Percentiles rank a stretch among this genome's conserved stretches.
Conservation (phyloP, 2,888 invertebrate genomes). For the Pimpla rufipes region DNA sequence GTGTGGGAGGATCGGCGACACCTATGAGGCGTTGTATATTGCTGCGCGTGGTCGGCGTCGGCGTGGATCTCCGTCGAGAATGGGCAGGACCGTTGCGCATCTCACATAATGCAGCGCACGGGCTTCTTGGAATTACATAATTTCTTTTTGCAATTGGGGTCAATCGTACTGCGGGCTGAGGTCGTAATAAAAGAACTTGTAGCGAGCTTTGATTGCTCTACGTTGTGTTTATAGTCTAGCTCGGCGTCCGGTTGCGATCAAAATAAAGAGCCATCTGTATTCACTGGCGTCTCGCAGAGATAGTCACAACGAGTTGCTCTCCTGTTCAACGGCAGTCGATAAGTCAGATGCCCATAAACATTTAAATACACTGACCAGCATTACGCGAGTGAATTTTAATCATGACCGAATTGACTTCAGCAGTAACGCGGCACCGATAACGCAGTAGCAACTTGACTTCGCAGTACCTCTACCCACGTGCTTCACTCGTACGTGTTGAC, state of each 20-base stretch:
- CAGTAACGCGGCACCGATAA: too few species aligned
- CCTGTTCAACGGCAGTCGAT: neutral
- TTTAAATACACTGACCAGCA: neutral
- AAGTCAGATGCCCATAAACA: neutral
- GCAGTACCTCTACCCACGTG: slow-evolving; percentile 2
- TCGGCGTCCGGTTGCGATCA: neutral
- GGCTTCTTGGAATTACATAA: slow-evolving; percentile 74
- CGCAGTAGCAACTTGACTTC: neutral
- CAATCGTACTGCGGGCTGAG: slow-evolving; percentile 72
- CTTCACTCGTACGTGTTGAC: neutral
- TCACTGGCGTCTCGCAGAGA: slow-evolving; percentile 7
- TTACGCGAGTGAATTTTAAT: too few species aligned
- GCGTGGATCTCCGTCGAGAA: slow-evolving; percentile 55
- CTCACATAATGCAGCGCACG: slow-evolving; percentile 60
- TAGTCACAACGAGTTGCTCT: neutral
- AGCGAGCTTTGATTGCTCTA: slow-evolving; percentile 9
- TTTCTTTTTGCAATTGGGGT: slow-evolving; percentile 76
- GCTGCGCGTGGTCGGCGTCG: slow-evolving; percentile 43
- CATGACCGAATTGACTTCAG: too few species aligned
- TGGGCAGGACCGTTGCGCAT: slow-evolving; percentile 44
- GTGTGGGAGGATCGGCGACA: slow-evolving; percentile 31
- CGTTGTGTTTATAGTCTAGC: neutral
- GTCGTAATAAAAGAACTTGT: slow-evolving; percentile 7
- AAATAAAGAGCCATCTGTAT: slow-evolving; percentile 32
- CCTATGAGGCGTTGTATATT: slow-evolving; percentile 2